Conservation (phyloP, 2,888 invertebrate species). For the Neoascia interrupta region DNA sequence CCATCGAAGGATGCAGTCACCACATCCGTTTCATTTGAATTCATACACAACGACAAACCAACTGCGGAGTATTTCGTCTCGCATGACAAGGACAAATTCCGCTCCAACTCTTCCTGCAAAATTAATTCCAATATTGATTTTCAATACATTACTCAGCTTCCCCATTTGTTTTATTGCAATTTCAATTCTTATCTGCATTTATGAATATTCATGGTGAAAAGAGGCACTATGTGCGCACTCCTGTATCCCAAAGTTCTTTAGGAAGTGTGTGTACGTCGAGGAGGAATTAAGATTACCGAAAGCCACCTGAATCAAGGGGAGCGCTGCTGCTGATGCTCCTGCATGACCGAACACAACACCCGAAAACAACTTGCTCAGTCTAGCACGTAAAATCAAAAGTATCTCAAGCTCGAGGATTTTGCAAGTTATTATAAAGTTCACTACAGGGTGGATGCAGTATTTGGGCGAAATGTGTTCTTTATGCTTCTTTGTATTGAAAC, state of each 20-base stretch:
- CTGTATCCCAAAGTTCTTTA: slow-evolving; percentile 44
- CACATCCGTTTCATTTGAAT: slow-evolving; percentile 70
- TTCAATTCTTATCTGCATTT: slow-evolving; percentile 70
- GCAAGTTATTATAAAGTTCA: background rate
- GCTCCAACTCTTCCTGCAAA: slow-evolving; percentile 66
- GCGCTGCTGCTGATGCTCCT: too few relatives aligned
- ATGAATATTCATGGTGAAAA: slow-evolving; percentile 67
- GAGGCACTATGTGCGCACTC: slow-evolving; percentile 40
- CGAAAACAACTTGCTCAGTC: background rate
- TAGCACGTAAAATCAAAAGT: slow-evolving; percentile 24
- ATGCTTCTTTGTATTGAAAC: too few relatives aligned
- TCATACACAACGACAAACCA: slow-evolving; percentile 63
- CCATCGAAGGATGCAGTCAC: slow-evolving; percentile 69
- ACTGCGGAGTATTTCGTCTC: slow-evolving; percentile 66
- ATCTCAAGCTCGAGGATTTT: background rate
- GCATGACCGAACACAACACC: slow-evolving; percentile 18
- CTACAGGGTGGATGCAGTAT: too few relatives aligned
- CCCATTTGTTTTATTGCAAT: slow-evolving; percentile 68
- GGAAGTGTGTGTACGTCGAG: slow-evolving; percentile 33
- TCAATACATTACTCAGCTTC: slow-evolving; percentile 69
- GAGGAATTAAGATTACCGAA: slow-evolving; percentile 50
- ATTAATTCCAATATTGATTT: slow-evolving; percentile 70
- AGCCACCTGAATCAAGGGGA: slow-evolving; percentile 45
- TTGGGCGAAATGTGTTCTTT: too few relatives aligned
- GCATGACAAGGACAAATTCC: slow-evolving; percentile 68